phyloP scores from a whole-genome alignment of 2,113 vertebrate species.

The Pelobates fuscus region DNA sequence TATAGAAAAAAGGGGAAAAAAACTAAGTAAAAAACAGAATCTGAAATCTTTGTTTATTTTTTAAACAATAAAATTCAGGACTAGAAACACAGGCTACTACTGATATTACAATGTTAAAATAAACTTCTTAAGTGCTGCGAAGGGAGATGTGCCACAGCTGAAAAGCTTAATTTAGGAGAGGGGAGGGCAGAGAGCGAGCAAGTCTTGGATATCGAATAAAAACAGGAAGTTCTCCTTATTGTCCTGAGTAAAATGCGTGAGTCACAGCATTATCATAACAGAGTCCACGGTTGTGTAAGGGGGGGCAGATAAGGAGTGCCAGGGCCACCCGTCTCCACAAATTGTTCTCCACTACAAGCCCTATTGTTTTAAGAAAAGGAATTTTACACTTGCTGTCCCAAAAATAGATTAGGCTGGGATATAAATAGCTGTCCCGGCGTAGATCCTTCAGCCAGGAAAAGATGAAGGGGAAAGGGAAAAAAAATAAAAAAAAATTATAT shows the following conservation, averaged over 20 bases:
- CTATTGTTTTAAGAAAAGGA: conserved; percentile 35
- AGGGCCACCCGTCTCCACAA: conserved; percentile 30
- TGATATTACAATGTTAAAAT: background rate
- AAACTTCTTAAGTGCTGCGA: background rate
- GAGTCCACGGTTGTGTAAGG: background rate
- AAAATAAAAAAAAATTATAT: conserved; percentile 22
- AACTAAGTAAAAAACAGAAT: no score
- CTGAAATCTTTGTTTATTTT: no score
- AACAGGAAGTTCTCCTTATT: conserved; percentile 43
- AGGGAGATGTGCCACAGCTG: background rate
- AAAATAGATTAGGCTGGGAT: conserved; percentile 38
- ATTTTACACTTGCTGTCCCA: conserved; percentile 47
- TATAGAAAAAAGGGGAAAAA: no score
- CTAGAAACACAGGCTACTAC: no score
- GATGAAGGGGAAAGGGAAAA: background rate
- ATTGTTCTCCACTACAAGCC: conserved; percentile 21
- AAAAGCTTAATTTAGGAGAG: background rate
- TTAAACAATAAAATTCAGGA: no score
- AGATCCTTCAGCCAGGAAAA: conserved; percentile 46
- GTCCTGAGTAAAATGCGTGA: conserved; percentile 24
- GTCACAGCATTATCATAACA: conserved; percentile 23
- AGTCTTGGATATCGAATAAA: conserved; percentile 2
- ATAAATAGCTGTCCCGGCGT: conserved; percentile 43
- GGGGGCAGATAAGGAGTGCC: conserved; percentile 30
- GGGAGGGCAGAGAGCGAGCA: background rate